Conservation (phyloP, 1,140 invertebrate species). For the Nasonia giraulti region DNA sequence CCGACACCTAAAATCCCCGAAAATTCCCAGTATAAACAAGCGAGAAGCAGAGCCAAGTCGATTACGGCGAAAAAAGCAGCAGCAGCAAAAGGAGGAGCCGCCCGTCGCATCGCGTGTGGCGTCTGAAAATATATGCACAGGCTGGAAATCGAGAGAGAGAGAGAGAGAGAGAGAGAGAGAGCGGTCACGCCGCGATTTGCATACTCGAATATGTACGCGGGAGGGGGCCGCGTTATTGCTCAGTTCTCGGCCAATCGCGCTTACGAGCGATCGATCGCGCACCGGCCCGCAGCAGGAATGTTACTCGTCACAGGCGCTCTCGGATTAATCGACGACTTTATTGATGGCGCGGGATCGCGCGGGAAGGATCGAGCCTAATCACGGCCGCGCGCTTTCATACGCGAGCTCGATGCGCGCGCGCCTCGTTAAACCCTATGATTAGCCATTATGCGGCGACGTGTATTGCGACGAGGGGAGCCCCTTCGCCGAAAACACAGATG, state of each 20-base stretch:
- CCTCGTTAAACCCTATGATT: slow-evolving; percentile 64
- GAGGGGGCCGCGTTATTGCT: slow-evolving; percentile 42
- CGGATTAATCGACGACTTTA: not conserved
- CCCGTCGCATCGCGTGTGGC: slow-evolving; percentile 29
- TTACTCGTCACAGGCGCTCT: slow-evolving; percentile 22
- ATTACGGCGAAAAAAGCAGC: not conserved
- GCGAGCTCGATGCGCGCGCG: slow-evolving; percentile 56
- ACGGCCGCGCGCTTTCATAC: too few relatives aligned
- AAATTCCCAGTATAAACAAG: slow-evolving; percentile 46
- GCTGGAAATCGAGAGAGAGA: not conserved
- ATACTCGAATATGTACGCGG: slow-evolving; percentile 48
- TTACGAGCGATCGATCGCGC: slow-evolving; percentile 53
- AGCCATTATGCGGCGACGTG: slow-evolving; percentile 65
- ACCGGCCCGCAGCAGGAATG: slow-evolving; percentile 10
- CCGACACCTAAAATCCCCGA: slow-evolving; percentile 11
- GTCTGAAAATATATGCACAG: not conserved
- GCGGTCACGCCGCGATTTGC: slow-evolving; percentile 57
- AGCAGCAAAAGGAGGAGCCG: not conserved
- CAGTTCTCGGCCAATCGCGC: slow-evolving; percentile 39
- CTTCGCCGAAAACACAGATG: slow-evolving; percentile 62
- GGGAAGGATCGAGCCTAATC: too few relatives aligned
- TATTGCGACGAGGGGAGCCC: slow-evolving; percentile 7
- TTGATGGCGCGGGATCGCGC: not conserved
- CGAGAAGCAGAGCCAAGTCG: slow-evolving; percentile 36
- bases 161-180: slow-evolving; percentile 46